These are phyloP conservation scores for Callyntrura guangdongensis DNA, from an alignment of 2,888 invertebrate species.

Conservation along the genomic window DNA sequence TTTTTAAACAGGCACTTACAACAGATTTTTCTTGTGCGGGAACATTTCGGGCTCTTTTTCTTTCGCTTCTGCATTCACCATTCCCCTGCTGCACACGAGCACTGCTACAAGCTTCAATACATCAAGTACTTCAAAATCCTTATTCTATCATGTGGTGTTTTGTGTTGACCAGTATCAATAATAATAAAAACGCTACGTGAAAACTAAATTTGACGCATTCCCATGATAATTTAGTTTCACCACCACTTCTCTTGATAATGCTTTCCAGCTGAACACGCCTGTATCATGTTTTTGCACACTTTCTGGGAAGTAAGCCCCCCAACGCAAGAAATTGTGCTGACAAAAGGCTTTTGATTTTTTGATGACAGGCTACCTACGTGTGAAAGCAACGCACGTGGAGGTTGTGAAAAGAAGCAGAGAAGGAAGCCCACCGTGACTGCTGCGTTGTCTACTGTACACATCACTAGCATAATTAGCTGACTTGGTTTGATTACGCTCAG, in stretches of 20 bases:
- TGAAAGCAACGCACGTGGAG: slow-evolving; percentile 39
- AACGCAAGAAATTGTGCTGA: slow-evolving; percentile 70
- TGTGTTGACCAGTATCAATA: too few species aligned
- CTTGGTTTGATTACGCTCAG: neutral
- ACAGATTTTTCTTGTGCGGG: neutral
- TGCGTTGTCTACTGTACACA: slow-evolving; percentile 39
- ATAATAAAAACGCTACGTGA: too few species aligned
- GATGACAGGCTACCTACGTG: slow-evolving; percentile 56
- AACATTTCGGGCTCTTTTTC: too few species aligned
- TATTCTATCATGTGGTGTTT: too few species aligned
- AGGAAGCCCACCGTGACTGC: neutral
- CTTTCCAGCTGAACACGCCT: too few species aligned
- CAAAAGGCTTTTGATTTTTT: slow-evolving; percentile 66
- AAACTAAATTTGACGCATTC: too few species aligned
- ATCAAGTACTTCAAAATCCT: too few species aligned
- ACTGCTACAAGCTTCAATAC: too few species aligned
- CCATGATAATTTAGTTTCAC: too few species aligned
- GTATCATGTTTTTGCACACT: neutral
- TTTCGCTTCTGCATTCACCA: too few species aligned
- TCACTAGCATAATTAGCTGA: slow-evolving; percentile 1
- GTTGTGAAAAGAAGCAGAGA: neutral
- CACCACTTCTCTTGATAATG: too few species aligned
- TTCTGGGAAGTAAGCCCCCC: neutral
- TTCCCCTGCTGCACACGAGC: too few species aligned
- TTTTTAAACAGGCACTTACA: slow-evolving; percentile 1